Base-by-base conservation (phyloP, 2,113 vertebrate genomes). In the Mystacornis crossleyi region DNA sequence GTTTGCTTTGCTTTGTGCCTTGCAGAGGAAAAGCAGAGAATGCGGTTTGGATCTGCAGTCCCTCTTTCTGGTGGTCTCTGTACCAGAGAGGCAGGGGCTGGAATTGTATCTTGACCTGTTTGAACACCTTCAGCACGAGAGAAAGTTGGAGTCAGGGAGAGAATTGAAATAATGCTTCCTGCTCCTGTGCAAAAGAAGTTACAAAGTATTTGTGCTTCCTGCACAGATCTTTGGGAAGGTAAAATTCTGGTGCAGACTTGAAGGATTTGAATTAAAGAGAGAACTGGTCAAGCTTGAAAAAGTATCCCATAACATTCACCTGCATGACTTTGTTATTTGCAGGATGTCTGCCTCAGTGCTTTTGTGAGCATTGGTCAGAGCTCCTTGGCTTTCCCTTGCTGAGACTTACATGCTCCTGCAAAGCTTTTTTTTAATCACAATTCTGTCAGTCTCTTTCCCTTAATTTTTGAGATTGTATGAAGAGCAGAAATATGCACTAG, bases 41-140 rank as follows among this genome's bases (percentile, higher is more conserved):
- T 0, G 0, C 3, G 3, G 31, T 15, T 54, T n/a, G 18, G 33
- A 15, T 70, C 60, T 50, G 64, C 3, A 2, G 26, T 34, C 14
- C 5, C 8, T n/a, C 50, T 55, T 70, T 36, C 40, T 43, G 8
- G 6, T 12, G 21, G 19, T 40, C 36, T 61, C 42, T n/a, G 34
- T 42, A 72, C 29, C 43, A 25, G 81, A 19, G 23, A 34, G 33
- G 24, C 66, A 14, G 43, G 28, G 58, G 14, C 72, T 57, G 50
- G 34, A 58, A n/a, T 36, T 40, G 28, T 57, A 16, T 66, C 62
- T 64, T 61, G 16, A 20, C 13, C 23, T 6, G 1, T 24, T 85
- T 23, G 50, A 69, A 64, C n/a, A 21, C 42, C 45, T 80, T 69
- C 36, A 34, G 1, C 18, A 9, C 4, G 19, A 65, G 26, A 51